A percentile compares a stretch with the other conserved stretches of the same genome.
Evolutionary conservation across 2,888 invertebrate genomes (phyloP).

Genomic region (Aelia acuminata): DNA sequence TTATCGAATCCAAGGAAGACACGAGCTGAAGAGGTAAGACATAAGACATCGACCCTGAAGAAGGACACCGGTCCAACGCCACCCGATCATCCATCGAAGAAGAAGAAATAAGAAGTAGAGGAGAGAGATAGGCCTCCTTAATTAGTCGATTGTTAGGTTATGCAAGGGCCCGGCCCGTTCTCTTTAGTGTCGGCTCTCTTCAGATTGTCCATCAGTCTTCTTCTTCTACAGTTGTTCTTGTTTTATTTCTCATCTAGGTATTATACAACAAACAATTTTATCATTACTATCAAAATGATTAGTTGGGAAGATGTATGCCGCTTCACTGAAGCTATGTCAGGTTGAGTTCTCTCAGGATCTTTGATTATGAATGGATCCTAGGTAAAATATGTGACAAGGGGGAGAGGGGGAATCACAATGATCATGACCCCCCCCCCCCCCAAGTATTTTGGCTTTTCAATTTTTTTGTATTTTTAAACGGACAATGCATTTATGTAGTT

Average conservation of each 20-base stretch:
- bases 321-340: neutral
- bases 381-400: no score
- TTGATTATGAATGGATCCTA: no score
- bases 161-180: no score
- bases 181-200: no score
- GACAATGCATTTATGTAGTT: no score
- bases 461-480: no score
- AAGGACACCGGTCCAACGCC: neutral
- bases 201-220: no score
- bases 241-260: neutral
- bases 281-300: neutral
- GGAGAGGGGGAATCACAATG: no score
- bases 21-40: neutral
- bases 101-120: constrained; percentile 25
- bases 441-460: no score
- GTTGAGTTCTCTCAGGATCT: no score
- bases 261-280: neutral
- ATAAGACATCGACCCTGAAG: constrained; percentile 20
- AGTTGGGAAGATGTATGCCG: neutral
- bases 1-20: neutral
- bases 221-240: no score
- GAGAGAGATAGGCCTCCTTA: neutral
- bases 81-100: neutral
- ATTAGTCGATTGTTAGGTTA: constrained; percentile 19
- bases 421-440: no score